A percentile compares a stretch with the other conserved stretches of the same genome.
Conservation (phyloP, 2,113 vertebrate genomes). For the Brachirus orientalis region DNA sequence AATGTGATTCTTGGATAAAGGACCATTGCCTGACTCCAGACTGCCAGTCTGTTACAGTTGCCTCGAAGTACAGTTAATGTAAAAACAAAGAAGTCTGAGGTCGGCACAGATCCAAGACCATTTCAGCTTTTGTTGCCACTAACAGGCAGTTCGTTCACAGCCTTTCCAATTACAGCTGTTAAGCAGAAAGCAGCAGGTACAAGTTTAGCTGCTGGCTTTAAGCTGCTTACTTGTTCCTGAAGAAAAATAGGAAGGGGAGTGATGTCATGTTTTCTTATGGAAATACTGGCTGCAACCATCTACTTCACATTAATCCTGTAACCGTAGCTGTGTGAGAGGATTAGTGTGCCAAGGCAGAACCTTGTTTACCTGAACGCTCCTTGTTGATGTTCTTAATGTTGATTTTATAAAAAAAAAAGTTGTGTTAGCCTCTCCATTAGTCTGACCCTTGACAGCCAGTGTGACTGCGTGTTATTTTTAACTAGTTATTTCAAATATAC, state of each 20-base stretch:
- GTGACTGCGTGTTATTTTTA: conserved; percentile 25
- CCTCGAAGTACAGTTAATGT: conserved; percentile 41
- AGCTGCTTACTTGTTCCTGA: conserved; percentile 69
- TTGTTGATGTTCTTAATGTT: conserved; percentile 11
- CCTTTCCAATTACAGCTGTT: conserved; percentile 65
- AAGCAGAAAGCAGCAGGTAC: conserved; percentile 57
- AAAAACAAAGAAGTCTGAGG: conserved; percentile 23
- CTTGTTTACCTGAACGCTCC: conserved; percentile 60
- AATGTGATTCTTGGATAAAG: conserved; percentile 71
- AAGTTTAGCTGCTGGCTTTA: conserved; percentile 58
- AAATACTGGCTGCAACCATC: conserved; percentile 66
- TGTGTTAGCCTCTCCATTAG: background rate
- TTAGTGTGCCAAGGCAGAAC: conserved; percentile 55
- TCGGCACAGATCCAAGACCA: conserved; percentile 48
- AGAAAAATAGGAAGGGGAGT: conserved; percentile 10
- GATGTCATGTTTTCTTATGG: conserved; percentile 51
- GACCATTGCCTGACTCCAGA: conserved; percentile 63
- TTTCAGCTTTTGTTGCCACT: conserved; percentile 26
- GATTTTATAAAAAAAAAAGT: background rate
- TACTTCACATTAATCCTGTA: conserved; percentile 67
- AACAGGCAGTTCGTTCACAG: conserved; percentile 43
- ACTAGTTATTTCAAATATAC: background rate
- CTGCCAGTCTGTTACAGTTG: conserved; percentile 46
- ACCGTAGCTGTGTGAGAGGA: conserved; percentile 52
- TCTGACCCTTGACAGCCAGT: conserved; percentile 14